Percentiles rank a stretch among this genome's conserved stretches.
Conservation (phyloP, 2,113 vertebrate species). For the Sceloporus tristichus region DNA sequence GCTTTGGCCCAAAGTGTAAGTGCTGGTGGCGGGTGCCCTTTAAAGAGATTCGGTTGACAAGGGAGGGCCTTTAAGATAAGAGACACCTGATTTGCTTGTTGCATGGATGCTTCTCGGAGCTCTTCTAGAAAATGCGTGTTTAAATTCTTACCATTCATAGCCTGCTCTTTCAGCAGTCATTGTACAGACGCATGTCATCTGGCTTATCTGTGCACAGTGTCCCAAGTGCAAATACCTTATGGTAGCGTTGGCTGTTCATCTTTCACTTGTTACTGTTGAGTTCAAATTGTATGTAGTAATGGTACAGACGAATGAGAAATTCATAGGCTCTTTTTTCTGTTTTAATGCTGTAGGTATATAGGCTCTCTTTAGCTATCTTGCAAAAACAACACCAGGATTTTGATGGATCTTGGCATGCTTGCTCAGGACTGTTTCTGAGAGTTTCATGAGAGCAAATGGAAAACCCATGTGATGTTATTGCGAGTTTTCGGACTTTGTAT, state of each 20-base stretch:
- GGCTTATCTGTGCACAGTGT: constrained; percentile 9
- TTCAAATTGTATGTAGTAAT: not conserved
- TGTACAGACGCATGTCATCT: not conserved
- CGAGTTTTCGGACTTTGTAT: not conserved
- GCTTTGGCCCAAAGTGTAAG: not conserved
- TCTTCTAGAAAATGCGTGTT: not conserved
- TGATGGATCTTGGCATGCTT: too few relatives aligned
- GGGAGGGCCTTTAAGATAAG: not conserved
- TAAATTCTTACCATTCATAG: not conserved
- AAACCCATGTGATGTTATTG: not conserved
- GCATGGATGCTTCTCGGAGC: not conserved
- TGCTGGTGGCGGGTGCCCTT: fast-evolving
- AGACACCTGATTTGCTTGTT: not conserved
- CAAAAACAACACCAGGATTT: not conserved
- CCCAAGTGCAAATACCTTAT: constrained; percentile 24
- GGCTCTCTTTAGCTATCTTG: not conserved
- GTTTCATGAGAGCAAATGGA: not conserved
- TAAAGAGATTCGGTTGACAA: not conserved
- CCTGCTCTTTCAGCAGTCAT: not conserved
- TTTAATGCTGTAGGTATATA: not conserved
- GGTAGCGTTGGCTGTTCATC: not conserved
- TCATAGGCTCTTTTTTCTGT: not conserved
- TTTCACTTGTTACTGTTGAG: not conserved
- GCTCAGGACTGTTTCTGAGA: not conserved
- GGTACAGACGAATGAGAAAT: not conserved